Evolutionary conservation across 2,797 vertebrate genomes (phyloP).

Genomic region (Pyrocephalus nanus): DNA sequence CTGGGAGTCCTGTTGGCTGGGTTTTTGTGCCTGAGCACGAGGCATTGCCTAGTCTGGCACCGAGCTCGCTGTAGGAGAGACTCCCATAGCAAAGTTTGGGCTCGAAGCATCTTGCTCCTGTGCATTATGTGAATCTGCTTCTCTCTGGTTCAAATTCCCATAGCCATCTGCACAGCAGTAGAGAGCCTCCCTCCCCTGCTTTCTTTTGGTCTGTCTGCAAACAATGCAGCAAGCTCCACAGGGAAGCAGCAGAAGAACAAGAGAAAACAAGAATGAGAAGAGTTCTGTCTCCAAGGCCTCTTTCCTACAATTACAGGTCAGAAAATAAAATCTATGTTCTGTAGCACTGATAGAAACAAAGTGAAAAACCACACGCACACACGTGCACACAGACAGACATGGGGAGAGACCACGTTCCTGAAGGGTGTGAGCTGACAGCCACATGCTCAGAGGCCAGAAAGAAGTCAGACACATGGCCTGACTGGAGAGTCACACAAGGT

Average conservation of each 20-base stretch:
- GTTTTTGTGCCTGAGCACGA: neutral
- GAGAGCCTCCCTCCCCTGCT: neutral
- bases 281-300: constrained; percentile 2
- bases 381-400: neutral
- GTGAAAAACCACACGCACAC: neutral
- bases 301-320: constrained; percentile 29
- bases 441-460: neutral
- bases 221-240: constrained; percentile 32
- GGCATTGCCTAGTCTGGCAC: neutral
- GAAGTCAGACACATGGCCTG: fast-evolving
- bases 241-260: constrained; percentile 31
- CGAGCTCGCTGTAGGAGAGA: neutral
- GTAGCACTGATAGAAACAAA: neutral
- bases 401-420: neutral
- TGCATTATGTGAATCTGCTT: neutral
- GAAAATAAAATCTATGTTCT: neutral
- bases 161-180: neutral
- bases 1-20: neutral
- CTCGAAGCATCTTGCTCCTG: neutral
- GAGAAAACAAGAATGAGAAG: neutral
- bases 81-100: neutral
- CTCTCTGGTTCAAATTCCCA: neutral
- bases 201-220: constrained; percentile 45
- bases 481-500: neutral
- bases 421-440: neutral